Percentiles rank a stretch among this genome's conserved stretches.
These are phyloP conservation scores for Amazona vittata DNA, from an alignment of 2,113 vertebrate species.

Conservation along the genomic window DNA sequence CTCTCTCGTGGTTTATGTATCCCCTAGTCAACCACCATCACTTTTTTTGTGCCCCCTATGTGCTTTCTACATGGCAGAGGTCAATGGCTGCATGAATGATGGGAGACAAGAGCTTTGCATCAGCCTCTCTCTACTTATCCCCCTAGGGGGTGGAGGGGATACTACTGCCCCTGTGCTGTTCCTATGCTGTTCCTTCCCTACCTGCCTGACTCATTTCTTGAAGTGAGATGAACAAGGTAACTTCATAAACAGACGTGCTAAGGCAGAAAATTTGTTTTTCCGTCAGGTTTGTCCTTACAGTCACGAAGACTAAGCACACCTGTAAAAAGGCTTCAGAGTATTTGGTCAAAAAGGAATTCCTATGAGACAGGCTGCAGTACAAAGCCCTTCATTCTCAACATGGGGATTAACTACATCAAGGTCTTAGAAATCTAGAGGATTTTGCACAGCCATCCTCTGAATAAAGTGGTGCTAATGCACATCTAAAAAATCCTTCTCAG, in stretches of 20 bases:
- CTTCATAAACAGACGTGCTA: not conserved
- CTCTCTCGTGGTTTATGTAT: not conserved
- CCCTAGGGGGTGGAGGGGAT: fast-evolving
- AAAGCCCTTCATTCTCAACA: not conserved
- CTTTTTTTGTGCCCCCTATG: not conserved
- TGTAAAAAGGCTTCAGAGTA: not conserved
- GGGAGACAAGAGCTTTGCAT: not conserved
- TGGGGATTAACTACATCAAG: not conserved
- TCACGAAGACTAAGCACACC: not conserved
- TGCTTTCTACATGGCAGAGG: not conserved
- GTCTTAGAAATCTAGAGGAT: not conserved
- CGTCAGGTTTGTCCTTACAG: not conserved
- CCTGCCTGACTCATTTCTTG: not conserved
- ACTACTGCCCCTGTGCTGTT: not conserved
- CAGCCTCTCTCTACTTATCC: not conserved
- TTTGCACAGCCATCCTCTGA: not conserved
- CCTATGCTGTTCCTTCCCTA: not conserved
- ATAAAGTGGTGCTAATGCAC: not conserved
- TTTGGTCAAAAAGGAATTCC: not conserved
- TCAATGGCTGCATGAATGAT: not conserved
- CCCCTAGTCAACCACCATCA: fast-evolving
- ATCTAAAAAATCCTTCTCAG: slow-evolving; percentile 14
- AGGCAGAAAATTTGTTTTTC: not conserved
- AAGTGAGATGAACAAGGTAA: not conserved
- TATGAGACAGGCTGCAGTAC: not conserved